These are phyloP conservation scores for Arctocebus calabarensis DNA, from an alignment of 2,797 vertebrate genomes.

Conservation along the genomic window DNA sequence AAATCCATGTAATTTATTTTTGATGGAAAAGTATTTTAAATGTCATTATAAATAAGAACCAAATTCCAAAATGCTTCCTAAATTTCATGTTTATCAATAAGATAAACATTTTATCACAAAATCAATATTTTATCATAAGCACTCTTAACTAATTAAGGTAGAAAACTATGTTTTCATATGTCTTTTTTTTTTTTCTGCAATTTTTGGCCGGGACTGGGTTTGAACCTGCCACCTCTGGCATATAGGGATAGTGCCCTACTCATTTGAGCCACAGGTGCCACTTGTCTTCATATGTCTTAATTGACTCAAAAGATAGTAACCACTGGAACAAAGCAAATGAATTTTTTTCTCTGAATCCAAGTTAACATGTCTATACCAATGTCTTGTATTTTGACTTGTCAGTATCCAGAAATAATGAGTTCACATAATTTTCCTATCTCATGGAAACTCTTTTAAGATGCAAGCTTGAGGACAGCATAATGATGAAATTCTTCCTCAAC, in stretches of 20 bases:
- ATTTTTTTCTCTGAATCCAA: background rate
- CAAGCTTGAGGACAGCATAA: background rate
- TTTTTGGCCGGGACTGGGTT: too few species aligned
- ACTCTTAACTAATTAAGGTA: background rate
- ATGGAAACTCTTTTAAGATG: background rate
- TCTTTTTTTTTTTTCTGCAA: background rate
- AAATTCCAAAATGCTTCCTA: background rate
- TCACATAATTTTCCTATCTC: background rate
- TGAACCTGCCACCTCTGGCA: too few species aligned
- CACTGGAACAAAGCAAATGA: background rate
- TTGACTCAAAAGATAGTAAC: background rate
- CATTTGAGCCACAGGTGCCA: too few species aligned
- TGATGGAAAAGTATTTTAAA: conserved; percentile 12
- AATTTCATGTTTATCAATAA: background rate
- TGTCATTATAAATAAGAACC: background rate
- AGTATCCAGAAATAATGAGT: background rate
- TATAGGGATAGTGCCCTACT: too few species aligned
- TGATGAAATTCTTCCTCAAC: background rate
- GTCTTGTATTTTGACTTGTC: background rate
- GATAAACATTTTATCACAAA: too few species aligned
- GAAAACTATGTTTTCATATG: background rate
- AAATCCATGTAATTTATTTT: conserved; percentile 28
- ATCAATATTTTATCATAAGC: background rate
- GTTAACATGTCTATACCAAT: background rate
- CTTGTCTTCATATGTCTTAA: background rate